Percentiles rank a stretch among this genome's conserved stretches.
These are phyloP conservation scores for Catharus ustulatus DNA, from an alignment of 2,797 vertebrate species.

Conservation along the genomic window DNA sequence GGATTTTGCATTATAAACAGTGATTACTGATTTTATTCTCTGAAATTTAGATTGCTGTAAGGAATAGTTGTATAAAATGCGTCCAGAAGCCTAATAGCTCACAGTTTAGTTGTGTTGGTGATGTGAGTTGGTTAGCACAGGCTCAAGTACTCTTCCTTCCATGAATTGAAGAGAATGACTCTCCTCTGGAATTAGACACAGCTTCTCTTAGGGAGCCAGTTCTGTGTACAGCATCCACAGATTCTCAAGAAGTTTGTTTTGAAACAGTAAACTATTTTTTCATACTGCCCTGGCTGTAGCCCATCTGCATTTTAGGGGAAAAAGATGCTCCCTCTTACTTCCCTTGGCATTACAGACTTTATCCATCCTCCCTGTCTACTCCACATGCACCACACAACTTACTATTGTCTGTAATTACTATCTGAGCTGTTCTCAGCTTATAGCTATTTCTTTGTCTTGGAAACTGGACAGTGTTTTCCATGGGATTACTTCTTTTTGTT, in stretches of 20 bases:
- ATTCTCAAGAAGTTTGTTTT: neutral
- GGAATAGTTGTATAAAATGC: neutral
- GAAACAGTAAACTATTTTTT: neutral
- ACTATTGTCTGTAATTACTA: neutral
- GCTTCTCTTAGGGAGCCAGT: neutral
- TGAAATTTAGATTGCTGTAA: neutral
- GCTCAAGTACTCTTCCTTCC: neutral
- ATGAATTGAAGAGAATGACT: neutral
- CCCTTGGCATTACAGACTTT: rapidly evolving
- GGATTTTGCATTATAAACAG: neutral
- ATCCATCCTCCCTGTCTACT: neutral
- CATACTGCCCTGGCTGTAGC: neutral
- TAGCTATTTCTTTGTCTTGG: conserved; percentile 49
- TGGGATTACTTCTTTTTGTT: neutral
- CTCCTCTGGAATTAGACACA: neutral
- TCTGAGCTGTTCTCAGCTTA: conserved; percentile 15
- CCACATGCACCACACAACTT: neutral
- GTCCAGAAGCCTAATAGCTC: neutral
- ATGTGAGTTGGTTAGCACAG: neutral
- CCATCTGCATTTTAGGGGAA: rapidly evolving
- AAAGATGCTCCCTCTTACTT: neutral
- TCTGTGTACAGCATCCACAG: neutral
- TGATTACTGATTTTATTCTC: neutral
- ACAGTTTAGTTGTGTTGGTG: neutral
- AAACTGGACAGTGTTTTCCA: conserved; percentile 21